Base-by-base conservation (phyloP, 2,888 invertebrate genomes). In the Ormyrus rosae region DNA sequence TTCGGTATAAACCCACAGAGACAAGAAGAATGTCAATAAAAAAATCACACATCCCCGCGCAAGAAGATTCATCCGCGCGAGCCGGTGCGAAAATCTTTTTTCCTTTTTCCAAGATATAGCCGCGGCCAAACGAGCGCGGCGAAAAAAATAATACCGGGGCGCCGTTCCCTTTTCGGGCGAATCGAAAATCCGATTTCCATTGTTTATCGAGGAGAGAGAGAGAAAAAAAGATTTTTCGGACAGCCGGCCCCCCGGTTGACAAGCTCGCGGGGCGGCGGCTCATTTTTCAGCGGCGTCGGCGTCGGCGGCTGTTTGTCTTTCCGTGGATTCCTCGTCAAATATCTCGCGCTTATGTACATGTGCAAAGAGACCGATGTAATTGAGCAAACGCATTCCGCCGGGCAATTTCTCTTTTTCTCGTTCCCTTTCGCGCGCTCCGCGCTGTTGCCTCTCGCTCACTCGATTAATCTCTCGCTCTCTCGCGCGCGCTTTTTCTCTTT, bases 341-440 rank as follows among this genome's bases (percentile, higher is more conserved):
- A 78, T 68, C 72, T 77, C 77, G 56, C 76, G 45, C 68, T 69
- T 64, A 7, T 56, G 53, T 55, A 48, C 58, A 48, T 11, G 60
- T 34, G 19, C 56, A 9, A 34, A 68, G 50, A 50, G 61, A 64
- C 70, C 73, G 70, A 74, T 74, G 70, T 82, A 80, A 79, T 80
- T 82, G 73, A 80, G 80, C 80, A 79, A 81, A 77, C 74, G 80
- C 80, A 80, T 77, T 80, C 65, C 79, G 46, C 13, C 13, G 72
- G 61, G 78, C 75, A 63, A 81, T 75, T 76, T 64, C 73, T 79
- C 70, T 63, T 68, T 78, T 69, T 56, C 64, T 53, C 56, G 19
- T 70, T 72, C 72, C 65, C 70, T 75, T 45, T 65, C 53, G 7
- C 8, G 46, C n/a, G 11, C 63, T 19, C 9, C 60, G 10, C 45